Conservation (phyloP, 2,113 vertebrate genomes). For the Holacanthus passer region DNA sequence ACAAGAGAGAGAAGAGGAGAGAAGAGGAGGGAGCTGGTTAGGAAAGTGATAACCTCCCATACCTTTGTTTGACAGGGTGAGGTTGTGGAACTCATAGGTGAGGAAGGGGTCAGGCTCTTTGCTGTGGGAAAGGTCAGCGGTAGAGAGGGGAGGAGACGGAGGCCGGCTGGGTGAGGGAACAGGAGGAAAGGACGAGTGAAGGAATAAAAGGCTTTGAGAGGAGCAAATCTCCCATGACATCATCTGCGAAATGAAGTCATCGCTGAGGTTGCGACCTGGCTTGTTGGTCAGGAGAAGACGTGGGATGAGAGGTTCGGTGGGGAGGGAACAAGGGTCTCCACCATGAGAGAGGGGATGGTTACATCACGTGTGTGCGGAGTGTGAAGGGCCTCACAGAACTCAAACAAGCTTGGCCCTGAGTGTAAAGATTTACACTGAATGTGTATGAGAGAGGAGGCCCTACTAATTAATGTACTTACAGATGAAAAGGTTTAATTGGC, state of each 20-base stretch:
- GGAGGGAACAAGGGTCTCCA: constrained; percentile 5
- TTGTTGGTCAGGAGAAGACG: constrained; percentile 37
- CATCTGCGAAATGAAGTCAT: constrained; percentile 54
- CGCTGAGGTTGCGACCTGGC: constrained; percentile 23
- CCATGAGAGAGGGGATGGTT: constrained; percentile 16
- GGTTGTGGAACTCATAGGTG: constrained; percentile 9
- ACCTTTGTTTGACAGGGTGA: constrained; percentile 24
- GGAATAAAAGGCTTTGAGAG: constrained; percentile 12
- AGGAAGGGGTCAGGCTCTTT: constrained; percentile 22
- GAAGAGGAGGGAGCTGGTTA: background rate
- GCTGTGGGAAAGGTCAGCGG: constrained; percentile 38
- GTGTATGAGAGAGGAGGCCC: constrained; percentile 42
- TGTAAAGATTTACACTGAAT: constrained; percentile 37
- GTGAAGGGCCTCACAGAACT: constrained; percentile 39
- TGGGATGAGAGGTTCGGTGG: background rate
- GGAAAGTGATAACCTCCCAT: constrained; percentile 50
- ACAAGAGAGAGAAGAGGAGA: background rate
- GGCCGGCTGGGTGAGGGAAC: background rate
- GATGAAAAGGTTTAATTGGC: constrained; percentile 54
- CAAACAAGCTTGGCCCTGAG: constrained; percentile 36
- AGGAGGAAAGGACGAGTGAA: constrained; percentile 7
- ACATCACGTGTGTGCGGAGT: constrained; percentile 44
- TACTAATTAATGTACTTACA: constrained; percentile 55
- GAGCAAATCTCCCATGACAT: constrained; percentile 56
- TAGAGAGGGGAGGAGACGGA: background rate